These are phyloP conservation scores for Tinea semifulvella DNA, from an alignment of 2,888 invertebrate genomes.

Conservation along the genomic window DNA sequence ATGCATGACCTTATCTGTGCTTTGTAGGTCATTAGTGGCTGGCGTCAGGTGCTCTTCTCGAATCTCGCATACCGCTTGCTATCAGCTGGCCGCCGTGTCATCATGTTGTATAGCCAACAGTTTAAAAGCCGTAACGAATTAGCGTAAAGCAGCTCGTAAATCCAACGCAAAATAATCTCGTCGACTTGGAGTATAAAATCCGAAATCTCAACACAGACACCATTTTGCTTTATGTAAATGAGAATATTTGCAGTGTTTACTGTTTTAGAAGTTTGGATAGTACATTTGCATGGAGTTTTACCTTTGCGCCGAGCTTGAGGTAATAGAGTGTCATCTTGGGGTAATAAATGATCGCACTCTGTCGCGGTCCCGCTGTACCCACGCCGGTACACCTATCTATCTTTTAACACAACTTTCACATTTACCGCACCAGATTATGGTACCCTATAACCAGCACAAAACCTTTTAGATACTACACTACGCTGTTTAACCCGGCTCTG, in stretches of 20 bases:
- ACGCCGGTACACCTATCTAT: conserved; percentile 18
- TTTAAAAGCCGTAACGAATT: too few species aligned
- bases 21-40: background rate
- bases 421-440: conserved; percentile 38
- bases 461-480: conserved; percentile 11
- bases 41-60: too few species aligned
- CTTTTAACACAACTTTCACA: conserved; percentile 48
- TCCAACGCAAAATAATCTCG: too few species aligned
- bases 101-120: background rate
- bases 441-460: conserved; percentile 22
- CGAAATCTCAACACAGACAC: background rate
- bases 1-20: background rate
- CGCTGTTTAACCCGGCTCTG: too few species aligned
- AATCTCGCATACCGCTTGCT: too few species aligned
- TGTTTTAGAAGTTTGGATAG: conserved; percentile 9
- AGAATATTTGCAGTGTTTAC: conserved; percentile 11
- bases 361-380: conserved; percentile 18
- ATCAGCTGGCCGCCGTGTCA: background rate
- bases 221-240: conserved; percentile 9
- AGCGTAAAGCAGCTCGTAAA: too few species aligned
- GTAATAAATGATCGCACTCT: conserved; percentile 54
- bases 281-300: conserved; percentile 8
- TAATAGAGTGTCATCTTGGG: conserved; percentile 63
- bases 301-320: conserved; percentile 15
- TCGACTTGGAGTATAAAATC: too few species aligned